Percentiles rank a stretch among this genome's conserved stretches.
phyloP scores from a whole-genome alignment of 2,797 vertebrate species.

The Smutsia gigantea region DNA sequence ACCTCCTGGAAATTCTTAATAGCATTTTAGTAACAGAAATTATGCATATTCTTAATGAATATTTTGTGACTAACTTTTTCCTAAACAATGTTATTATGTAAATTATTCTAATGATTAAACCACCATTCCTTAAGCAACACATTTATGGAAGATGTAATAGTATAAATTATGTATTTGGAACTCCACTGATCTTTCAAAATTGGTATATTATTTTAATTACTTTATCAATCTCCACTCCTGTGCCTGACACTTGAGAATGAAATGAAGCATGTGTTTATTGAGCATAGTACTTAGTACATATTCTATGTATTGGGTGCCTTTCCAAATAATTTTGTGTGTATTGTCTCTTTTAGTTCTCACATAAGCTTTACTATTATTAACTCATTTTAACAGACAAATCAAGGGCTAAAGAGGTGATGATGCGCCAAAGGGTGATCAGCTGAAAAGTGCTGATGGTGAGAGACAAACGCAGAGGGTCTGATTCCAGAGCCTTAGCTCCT shows the following conservation, averaged over 20 bases:
- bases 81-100: not conserved
- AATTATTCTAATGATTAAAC: not conserved
- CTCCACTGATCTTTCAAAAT: not conserved
- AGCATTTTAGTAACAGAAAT: conserved; percentile 14
- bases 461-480: not conserved
- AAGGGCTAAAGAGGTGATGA: not conserved
- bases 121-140: not conserved
- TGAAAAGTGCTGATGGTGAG: not conserved
- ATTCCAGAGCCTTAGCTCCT: not conserved
- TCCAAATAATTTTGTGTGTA: not conserved
- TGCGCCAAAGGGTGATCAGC: not conserved
- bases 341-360: not conserved
- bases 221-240: conserved; percentile 28
- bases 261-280: not conserved
- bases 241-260: not conserved
- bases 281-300: not conserved
- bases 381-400: not conserved
- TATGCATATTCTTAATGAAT: not conserved
- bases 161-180: not conserved
- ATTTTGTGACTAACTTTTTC: not conserved
- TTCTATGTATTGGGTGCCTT: not conserved
- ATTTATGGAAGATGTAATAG: not conserved
- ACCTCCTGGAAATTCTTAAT: not conserved
- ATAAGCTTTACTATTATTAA: not conserved
- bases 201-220: not conserved